phyloP scores from a whole-genome alignment of 2,797 vertebrate species.

The Aplochiton taeniatus region DNA sequence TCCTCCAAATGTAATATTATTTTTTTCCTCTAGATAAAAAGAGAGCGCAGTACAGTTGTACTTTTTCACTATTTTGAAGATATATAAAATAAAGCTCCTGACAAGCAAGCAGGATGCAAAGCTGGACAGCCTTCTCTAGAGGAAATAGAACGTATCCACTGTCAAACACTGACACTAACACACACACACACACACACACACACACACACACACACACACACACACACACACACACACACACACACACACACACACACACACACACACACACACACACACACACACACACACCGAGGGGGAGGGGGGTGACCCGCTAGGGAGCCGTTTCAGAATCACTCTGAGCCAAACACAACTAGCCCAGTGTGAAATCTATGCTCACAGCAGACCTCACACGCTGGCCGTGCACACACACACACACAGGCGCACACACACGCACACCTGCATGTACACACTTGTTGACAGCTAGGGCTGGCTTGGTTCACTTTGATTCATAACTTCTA shows the following conservation, averaged over 20 bases:
- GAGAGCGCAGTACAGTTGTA: neutral
- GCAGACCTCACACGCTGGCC: conserved; percentile 37
- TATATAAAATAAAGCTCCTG: too few relatives aligned
- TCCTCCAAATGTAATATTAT: conserved; percentile 62
- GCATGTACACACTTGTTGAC: conserved; percentile 24
- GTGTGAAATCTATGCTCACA: conserved; percentile 37
- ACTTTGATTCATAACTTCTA: conserved; percentile 37
- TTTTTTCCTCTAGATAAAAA: conserved; percentile 59
- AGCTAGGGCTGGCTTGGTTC: neutral
- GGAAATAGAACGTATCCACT: conserved; percentile 2
- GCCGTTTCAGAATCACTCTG: conserved; percentile 1
- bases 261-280: conserved; percentile 4
- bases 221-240: conserved; percentile 4
- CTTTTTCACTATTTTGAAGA: too few relatives aligned
- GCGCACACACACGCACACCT: conserved; percentile 8
- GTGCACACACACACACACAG: conserved; percentile 27
- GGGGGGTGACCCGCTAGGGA: neutral
- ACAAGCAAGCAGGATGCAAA: too few relatives aligned
- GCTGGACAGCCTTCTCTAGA: conserved; percentile 18
- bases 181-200: conserved; percentile 4
- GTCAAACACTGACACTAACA: conserved; percentile 12
- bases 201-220: neutral
- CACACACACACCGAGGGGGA: neutral
- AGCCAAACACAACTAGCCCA: conserved; percentile 56
- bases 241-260: conserved; percentile 12